A percentile compares a stretch with the other conserved stretches of the same genome.
These are phyloP conservation scores for Grantiella picta DNA, from an alignment of 2,113 vertebrate genomes.

Conservation along the genomic window DNA sequence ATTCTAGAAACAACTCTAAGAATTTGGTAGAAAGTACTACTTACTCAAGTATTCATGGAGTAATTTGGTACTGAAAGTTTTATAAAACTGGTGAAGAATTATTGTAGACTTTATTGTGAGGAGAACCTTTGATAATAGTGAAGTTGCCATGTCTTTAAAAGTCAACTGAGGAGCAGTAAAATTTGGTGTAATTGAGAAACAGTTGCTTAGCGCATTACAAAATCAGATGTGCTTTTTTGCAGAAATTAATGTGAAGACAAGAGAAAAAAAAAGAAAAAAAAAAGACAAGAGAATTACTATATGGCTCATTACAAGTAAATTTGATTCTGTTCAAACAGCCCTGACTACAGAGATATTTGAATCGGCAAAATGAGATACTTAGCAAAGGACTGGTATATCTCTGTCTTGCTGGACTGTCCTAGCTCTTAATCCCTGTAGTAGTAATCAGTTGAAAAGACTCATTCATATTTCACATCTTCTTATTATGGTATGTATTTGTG, in stretches of 20 bases:
- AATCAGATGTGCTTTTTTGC: slow-evolving; percentile 31
- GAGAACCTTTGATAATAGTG: background rate
- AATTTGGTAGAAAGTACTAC: background rate
- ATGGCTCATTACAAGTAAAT: slow-evolving; percentile 59
- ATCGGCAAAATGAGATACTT: slow-evolving; percentile 40
- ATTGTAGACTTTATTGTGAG: background rate
- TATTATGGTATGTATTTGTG: background rate
- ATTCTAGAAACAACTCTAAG: background rate
- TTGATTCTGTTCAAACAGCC: slow-evolving; percentile 52
- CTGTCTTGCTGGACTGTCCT: slow-evolving; percentile 14
- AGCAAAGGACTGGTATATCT: background rate
- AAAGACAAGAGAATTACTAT: slow-evolving; percentile 1
- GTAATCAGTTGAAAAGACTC: background rate
- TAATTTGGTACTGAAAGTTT: background rate
- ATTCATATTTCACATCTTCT: background rate
- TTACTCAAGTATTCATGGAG: background rate
- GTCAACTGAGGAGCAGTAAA: slow-evolving; percentile 19
- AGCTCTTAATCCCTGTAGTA: background rate
- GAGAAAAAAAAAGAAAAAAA: background rate
- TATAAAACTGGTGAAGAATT: background rate
- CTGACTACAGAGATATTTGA: slow-evolving; percentile 40
- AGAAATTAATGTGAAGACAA: slow-evolving; percentile 49
- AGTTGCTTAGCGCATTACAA: slow-evolving; percentile 35
- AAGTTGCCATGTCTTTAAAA: slow-evolving; percentile 9
- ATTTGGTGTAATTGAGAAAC: slow-evolving; percentile 40